Conservation (phyloP, 2,888 invertebrate species). For the Drosophila pseudotalamancana region DNA sequence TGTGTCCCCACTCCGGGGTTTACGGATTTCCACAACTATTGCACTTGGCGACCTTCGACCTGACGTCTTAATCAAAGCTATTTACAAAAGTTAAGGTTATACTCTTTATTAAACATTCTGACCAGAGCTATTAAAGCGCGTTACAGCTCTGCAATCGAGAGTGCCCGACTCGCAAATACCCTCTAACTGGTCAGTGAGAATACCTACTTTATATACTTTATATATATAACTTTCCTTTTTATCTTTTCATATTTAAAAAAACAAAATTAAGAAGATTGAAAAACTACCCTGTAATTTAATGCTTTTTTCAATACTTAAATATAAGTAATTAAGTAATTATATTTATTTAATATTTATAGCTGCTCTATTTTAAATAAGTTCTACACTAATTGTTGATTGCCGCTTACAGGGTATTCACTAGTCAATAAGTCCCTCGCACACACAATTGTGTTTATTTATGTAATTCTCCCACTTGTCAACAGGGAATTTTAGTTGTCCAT, state of each 20-base stretch:
- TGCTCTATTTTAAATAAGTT: too few species aligned
- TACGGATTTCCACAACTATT: constrained; percentile 9
- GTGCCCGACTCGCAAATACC: not conserved
- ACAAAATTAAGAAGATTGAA: too few species aligned
- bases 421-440: not conserved
- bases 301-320: too few species aligned
- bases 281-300: too few species aligned
- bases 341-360: too few species aligned
- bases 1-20: constrained; percentile 1
- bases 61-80: constrained; percentile 40
- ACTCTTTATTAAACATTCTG: constrained; percentile 1
- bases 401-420: not conserved
- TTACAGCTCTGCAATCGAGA: not conserved
- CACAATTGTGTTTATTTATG: constrained; percentile 11
- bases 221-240: too few species aligned
- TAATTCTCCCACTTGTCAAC: constrained; percentile 9
- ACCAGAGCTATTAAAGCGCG: not conserved
- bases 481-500: constrained; percentile 23
- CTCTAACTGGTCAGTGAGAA: not conserved
- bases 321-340: too few species aligned
- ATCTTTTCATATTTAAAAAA: too few species aligned
- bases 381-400: not conserved
- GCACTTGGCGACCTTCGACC: constrained; percentile 35
- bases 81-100: constrained; percentile 19
- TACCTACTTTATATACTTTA: too few species aligned